Evolutionary conservation across 2,888 invertebrate genomes (phyloP).

Genomic region (Drosophila paracracens): DNA sequence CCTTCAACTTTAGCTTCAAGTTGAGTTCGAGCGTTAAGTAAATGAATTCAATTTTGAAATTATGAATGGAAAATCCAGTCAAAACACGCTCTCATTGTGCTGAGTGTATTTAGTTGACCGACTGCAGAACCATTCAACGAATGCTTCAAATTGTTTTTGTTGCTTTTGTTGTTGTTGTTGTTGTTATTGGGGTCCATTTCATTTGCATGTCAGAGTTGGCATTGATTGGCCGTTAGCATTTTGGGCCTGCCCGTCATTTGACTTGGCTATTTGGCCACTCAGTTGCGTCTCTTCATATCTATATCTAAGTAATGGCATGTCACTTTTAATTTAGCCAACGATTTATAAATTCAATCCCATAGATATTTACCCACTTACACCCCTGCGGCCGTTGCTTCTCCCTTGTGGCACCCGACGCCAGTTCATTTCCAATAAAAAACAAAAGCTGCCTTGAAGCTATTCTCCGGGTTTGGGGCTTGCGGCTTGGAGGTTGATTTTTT

Average conservation of each 20-base stretch:
- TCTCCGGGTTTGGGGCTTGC: background rate
- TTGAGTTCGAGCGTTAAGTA: constrained; percentile 10
- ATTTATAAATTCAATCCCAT: constrained; percentile 57
- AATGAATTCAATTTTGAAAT: constrained; percentile 37
- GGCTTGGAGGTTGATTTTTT: background rate
- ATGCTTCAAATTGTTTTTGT: constrained; percentile 25
- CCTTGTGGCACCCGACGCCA: constrained; percentile 20
- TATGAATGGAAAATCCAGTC: constrained; percentile 13
- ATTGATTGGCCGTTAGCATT: constrained; percentile 46
- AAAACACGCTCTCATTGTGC: constrained; percentile 1
- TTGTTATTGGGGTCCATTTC: constrained; percentile 29
- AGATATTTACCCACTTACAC: background rate
- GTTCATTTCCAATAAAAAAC: constrained; percentile 64
- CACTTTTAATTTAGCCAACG: constrained; percentile 76
- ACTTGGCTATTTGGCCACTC: constrained; percentile 28
- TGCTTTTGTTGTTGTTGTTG: constrained; percentile 8
- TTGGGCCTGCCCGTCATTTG: constrained; percentile 45
- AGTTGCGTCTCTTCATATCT: constrained; percentile 43
- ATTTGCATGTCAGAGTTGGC: constrained; percentile 47
- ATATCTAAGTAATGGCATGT: constrained; percentile 71
- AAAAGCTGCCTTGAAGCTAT: constrained; percentile 16
- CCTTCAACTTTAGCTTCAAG: constrained; percentile 1
- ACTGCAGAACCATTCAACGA: constrained; percentile 26
- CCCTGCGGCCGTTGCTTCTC: constrained; percentile 3
- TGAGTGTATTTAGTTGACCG: constrained; percentile 26